These are phyloP conservation scores for Fulmarus glacialis DNA, from an alignment of 2,113 vertebrate genomes.

Conservation along the genomic window DNA sequence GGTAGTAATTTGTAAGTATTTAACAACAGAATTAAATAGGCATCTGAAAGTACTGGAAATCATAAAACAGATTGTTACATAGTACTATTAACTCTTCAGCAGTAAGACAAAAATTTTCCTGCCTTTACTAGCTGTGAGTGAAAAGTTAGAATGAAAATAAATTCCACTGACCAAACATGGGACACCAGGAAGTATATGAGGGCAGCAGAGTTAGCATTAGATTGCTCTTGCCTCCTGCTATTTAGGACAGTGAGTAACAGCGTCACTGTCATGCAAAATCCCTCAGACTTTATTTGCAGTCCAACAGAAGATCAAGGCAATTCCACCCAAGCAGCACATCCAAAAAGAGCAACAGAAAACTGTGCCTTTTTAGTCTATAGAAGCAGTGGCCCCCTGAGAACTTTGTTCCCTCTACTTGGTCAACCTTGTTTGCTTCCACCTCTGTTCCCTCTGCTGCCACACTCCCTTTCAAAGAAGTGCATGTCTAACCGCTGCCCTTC, in stretches of 20 bases:
- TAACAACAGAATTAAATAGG: background rate
- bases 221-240: background rate
- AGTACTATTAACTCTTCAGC: background rate
- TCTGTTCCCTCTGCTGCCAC: background rate
- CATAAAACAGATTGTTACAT: background rate
- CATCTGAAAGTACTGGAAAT: background rate
- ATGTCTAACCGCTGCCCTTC: background rate
- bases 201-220: background rate
- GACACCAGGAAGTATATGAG: background rate
- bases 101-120: background rate
- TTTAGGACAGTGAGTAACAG: background rate
- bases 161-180: background rate
- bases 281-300: background rate
- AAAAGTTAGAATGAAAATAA: background rate
- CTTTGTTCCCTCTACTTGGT: background rate
- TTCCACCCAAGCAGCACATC: background rate
- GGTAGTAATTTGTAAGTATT: background rate
- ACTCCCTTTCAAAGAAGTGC: background rate
- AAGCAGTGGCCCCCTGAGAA: background rate
- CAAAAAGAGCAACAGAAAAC: background rate
- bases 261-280: background rate
- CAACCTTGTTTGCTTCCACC: background rate
- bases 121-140: background rate
- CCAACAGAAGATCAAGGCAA: background rate
- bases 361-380: background rate